Conservation (phyloP, 2,797 vertebrate species). For the Nannoperca australis region DNA sequence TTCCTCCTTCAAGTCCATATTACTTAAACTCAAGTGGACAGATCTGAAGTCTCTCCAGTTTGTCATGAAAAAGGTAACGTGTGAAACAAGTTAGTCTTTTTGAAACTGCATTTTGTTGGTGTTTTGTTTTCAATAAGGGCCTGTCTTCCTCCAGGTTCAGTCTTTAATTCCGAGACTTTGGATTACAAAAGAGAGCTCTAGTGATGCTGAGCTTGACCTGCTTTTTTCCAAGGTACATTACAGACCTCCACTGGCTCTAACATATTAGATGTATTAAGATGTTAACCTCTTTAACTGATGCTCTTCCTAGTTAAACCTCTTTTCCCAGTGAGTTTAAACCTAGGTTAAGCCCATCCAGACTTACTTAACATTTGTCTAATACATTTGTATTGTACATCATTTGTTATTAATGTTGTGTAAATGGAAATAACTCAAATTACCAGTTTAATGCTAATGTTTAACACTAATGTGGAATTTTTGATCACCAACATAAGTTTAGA, state of each 20-base stretch:
- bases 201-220: conserved; percentile 69
- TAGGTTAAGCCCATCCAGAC: background rate
- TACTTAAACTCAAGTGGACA: conserved; percentile 75
- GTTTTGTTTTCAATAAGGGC: background rate
- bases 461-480: no score
- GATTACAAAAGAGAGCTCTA: conserved; percentile 45
- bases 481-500: background rate
- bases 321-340: background rate
- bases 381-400: background rate
- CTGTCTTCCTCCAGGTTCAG: conserved; percentile 70
- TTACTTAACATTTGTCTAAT: background rate
- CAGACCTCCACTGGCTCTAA: background rate
- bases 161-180: conserved; percentile 78
- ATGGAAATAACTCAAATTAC: no score
- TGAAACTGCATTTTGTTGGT: background rate
- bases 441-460: no score
- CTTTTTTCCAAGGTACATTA: conserved; percentile 78
- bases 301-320: background rate
- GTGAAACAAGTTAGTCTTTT: background rate
- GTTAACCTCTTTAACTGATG: background rate
- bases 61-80: conserved; percentile 80
- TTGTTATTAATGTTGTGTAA: background rate
- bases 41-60: conserved; percentile 59
- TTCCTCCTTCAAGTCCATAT: conserved; percentile 76
- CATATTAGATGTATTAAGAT: background rate